phyloP scores from a whole-genome alignment of 2,797 vertebrate species.

The Melopsittacus undulatus region DNA sequence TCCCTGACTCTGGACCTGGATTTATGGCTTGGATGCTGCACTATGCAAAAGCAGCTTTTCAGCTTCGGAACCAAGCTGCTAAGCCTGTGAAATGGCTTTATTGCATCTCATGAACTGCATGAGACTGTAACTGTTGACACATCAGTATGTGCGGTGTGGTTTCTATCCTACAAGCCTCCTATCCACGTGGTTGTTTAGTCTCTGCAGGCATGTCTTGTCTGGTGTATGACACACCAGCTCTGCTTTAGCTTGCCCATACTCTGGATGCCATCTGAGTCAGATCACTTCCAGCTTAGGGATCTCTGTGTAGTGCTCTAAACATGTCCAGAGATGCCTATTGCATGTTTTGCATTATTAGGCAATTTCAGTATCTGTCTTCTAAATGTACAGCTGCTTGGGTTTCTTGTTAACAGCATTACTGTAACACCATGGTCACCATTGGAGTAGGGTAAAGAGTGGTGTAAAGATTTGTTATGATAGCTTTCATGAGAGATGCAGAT shows the following conservation, averaged over 20 bases:
- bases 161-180: not conserved
- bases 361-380: not conserved
- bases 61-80: not conserved
- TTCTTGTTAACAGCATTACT: not conserved
- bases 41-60: not conserved
- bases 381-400: not conserved
- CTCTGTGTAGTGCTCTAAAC: not conserved
- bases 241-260: not conserved
- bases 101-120: fast-evolving
- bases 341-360: not conserved
- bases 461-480: not conserved
- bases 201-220: not conserved
- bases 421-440: not conserved
- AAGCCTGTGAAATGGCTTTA: not conserved
- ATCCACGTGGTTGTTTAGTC: fast-evolving
- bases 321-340: not conserved
- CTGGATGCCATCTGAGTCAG: fast-evolving
- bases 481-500: not conserved
- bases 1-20: not conserved
- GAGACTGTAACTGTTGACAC: not conserved
- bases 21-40: not conserved
- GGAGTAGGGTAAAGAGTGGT: not conserved
- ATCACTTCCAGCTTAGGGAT: not conserved
- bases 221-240: not conserved
- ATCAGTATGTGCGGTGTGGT: fast-evolving